These are phyloP conservation scores for Anomalospiza imberbis DNA, from an alignment of 2,797 vertebrate genomes.

Conservation along the genomic window DNA sequence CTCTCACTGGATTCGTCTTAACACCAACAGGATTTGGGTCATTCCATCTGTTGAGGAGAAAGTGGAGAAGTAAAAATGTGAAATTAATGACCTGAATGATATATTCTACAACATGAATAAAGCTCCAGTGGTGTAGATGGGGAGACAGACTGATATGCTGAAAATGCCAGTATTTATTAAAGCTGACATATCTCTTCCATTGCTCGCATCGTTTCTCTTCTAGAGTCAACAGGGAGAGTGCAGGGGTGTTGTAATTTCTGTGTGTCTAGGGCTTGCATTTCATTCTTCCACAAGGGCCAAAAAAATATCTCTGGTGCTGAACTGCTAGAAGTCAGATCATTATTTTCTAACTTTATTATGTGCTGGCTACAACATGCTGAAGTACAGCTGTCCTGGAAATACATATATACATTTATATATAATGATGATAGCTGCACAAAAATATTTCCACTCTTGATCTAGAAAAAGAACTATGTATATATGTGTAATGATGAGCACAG, in stretches of 20 bases:
- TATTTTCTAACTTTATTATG: neutral
- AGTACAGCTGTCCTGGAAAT: neutral
- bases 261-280: neutral
- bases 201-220: neutral
- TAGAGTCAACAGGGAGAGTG: neutral
- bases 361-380: neutral
- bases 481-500: neutral
- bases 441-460: neutral
- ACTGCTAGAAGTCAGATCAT: neutral
- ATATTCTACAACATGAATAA: neutral
- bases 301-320: neutral
- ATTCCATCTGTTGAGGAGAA: neutral
- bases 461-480: neutral
- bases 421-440: neutral
- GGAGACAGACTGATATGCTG: neutral
- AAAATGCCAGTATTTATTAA: constrained; percentile 12
- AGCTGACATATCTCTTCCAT: neutral
- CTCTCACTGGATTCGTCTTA: neutral
- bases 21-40: neutral
- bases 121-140: neutral
- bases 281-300: neutral
- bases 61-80: neutral
- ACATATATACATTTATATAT: neutral
- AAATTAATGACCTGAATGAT: neutral
- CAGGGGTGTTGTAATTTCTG: neutral